Percentiles rank a stretch among this genome's conserved stretches.
These are phyloP conservation scores for Phengaris alcon DNA, from an alignment of 2,888 invertebrate genomes.

Conservation along the genomic window DNA sequence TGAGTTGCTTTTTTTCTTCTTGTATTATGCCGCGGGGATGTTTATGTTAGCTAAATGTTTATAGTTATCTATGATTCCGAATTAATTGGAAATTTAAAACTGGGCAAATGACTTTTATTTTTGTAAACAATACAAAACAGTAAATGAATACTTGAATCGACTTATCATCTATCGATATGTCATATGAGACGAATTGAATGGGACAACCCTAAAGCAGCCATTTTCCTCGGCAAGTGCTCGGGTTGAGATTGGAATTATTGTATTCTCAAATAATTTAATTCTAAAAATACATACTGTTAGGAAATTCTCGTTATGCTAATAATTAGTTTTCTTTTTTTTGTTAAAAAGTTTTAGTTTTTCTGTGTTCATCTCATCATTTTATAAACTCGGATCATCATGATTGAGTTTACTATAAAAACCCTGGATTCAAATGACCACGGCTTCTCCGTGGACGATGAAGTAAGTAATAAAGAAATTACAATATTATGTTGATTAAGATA, in stretches of 20 bases:
- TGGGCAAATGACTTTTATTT: too few species aligned
- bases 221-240: slow-evolving; percentile 1
- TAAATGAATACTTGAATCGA: neutral
- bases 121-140: neutral
- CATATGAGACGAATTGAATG: neutral
- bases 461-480: slow-evolving; percentile 72
- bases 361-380: neutral
- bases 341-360: slow-evolving; percentile 28
- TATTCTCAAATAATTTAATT: neutral
- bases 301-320: slow-evolving; percentile 11
- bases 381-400: slow-evolving; percentile 67
- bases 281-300: neutral
- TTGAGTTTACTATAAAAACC: slow-evolving; percentile 92
- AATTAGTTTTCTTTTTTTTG: neutral
- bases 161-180: neutral
- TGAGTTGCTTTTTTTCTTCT: too few species aligned
- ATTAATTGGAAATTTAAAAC: too few species aligned
- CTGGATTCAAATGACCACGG: slow-evolving; percentile 92
- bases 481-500: slow-evolving; percentile 24
- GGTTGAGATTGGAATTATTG: neutral
- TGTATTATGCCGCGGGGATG: too few species aligned
- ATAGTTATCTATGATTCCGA: too few species aligned
- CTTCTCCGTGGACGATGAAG: slow-evolving; percentile 90
- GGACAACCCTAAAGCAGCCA: slow-evolving; percentile 20
- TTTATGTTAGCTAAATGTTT: too few species aligned